Evolutionary conservation across 2,113 vertebrate species (phyloP).

Genomic region (Pseudorasbora parva): DNA sequence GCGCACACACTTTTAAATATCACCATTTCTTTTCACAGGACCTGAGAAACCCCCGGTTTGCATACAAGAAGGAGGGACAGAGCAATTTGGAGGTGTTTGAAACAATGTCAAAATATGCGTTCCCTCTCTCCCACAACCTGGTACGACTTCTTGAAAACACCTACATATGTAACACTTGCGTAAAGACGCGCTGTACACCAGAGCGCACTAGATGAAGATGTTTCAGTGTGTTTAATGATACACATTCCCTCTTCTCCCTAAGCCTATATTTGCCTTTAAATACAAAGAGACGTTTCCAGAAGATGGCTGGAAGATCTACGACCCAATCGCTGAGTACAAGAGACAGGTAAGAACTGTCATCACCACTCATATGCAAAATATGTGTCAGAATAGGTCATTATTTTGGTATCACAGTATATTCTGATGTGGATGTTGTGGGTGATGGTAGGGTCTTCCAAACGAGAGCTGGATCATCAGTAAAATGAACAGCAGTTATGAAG

Average conservation of each 20-base stretch:
- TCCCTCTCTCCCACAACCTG: slow-evolving; percentile 87
- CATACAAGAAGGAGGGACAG: slow-evolving; percentile 89
- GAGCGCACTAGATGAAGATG: neutral
- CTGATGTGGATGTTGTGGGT: neutral
- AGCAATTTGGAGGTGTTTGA: slow-evolving; percentile 86
- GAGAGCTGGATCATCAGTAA: slow-evolving; percentile 97
- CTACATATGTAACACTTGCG: neutral
- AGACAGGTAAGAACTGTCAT: slow-evolving; percentile 80
- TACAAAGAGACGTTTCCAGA: slow-evolving; percentile 91
- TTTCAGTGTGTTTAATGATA: neutral
- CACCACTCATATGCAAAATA: neutral
- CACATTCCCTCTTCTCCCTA: slow-evolving; percentile 53
- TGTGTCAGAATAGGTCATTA: neutral
- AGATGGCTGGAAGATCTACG: slow-evolving; percentile 96
- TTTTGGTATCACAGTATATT: neutral
- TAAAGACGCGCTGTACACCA: too few relatives aligned
- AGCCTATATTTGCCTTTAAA: slow-evolving; percentile 90
- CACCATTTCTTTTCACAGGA: slow-evolving; percentile 81
- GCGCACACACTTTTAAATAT: neutral
- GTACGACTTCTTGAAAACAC: slow-evolving; percentile 64
- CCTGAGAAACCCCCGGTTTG: slow-evolving; percentile 92
- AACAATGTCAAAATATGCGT: slow-evolving; percentile 81
- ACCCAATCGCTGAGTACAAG: slow-evolving; percentile 89
- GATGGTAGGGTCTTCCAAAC: slow-evolving; percentile 89
- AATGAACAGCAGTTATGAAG: slow-evolving; percentile 88